Evolutionary conservation across 2,888 invertebrate genomes (phyloP).

Genomic region (Acleris sparsana): DNA sequence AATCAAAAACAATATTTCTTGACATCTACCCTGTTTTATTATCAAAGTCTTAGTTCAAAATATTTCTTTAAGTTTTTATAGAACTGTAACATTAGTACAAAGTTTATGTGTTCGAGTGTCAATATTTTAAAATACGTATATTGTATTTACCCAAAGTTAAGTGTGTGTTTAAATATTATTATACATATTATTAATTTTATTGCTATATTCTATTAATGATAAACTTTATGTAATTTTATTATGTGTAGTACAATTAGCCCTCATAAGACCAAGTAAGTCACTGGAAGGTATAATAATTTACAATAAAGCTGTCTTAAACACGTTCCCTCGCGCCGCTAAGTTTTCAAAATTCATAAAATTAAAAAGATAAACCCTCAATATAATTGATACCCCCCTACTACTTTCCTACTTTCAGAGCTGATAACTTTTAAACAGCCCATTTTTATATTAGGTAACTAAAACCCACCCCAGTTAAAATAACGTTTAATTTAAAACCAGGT

Average conservation of each 20-base stretch:
- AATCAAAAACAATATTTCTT: too few species aligned
- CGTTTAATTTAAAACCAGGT: too few species aligned
- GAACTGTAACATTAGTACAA: constrained; percentile 78
- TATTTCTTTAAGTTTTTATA: constrained; percentile 37
- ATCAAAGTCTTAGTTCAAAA: constrained; percentile 57
- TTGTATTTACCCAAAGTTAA: constrained; percentile 79
- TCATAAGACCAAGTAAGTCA: constrained; percentile 15
- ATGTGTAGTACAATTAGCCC: constrained; percentile 11
- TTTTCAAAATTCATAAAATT: too few species aligned
- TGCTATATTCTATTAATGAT: constrained; percentile 74
- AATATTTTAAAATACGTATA: constrained; percentile 73
- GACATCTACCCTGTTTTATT: too few species aligned
- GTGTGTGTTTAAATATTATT: constrained; percentile 72
- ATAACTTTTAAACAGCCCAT: too few species aligned
- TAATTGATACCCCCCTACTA: too few species aligned
- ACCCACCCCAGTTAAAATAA: too few species aligned
- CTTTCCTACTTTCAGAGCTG: too few species aligned
- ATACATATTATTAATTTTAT: constrained; percentile 74
- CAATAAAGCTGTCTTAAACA: neutral
- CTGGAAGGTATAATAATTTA: neutral
- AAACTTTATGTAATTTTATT: constrained; percentile 59
- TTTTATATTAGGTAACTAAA: too few species aligned
- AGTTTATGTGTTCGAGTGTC: constrained; percentile 81
- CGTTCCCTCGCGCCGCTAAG: too few species aligned
- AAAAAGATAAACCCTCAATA: too few species aligned